Conservation (phyloP, 2,113 vertebrate genomes). For the Pardalotus punctatus region DNA sequence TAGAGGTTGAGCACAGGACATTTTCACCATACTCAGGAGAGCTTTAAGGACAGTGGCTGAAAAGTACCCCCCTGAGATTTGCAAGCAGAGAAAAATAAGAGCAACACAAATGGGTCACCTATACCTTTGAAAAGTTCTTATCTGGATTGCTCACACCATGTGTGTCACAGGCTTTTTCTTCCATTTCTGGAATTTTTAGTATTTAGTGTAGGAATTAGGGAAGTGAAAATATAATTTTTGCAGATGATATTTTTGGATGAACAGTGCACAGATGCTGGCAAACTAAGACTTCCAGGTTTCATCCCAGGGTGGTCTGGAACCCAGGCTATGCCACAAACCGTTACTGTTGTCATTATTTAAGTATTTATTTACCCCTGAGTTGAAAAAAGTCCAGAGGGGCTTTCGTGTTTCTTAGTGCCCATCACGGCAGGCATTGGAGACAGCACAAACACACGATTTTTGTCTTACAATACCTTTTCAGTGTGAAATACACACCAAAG, state of each 20-base stretch:
- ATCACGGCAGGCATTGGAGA: rapidly evolving
- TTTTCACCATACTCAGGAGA: not conserved
- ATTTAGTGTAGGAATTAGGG: not conserved
- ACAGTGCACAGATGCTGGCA: not conserved
- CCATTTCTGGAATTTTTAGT: not conserved
- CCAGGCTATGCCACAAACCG: not conserved
- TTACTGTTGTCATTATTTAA: not conserved
- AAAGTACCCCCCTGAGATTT: not conserved
- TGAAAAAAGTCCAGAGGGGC: not conserved
- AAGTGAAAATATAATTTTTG: not conserved
- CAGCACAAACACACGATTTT: not conserved
- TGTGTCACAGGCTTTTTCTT: not conserved
- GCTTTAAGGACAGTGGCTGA: not conserved
- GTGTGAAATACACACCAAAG: not conserved
- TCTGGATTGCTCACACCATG: not conserved
- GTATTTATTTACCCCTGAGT: not conserved
- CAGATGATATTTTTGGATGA: not conserved
- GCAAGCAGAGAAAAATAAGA: not conserved
- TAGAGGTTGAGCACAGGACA: not conserved
- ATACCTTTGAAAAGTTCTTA: not conserved
- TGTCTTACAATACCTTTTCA: not conserved
- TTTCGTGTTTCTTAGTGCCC: not conserved
- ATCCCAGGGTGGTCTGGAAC: not conserved
- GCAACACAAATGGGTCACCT: not conserved
- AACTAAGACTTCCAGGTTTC: not conserved